Base-by-base conservation (phyloP, 2,888 invertebrate genomes). In the Graphium colonna region DNA sequence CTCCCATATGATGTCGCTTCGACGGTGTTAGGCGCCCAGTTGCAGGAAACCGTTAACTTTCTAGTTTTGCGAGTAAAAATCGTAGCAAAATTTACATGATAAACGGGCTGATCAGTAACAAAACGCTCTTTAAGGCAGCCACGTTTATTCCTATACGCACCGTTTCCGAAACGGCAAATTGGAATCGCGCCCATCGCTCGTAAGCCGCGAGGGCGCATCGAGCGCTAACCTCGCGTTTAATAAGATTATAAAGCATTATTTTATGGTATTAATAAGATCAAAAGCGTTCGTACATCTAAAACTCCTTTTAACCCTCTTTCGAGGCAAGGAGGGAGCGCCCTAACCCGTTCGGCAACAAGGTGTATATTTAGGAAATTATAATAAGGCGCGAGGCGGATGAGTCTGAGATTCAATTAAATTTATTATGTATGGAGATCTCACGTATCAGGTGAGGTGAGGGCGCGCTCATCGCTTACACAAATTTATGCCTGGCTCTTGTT, bases 221-320 rank as follows among this genome's bases (percentile, higher is more conserved):
- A 88, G 90, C 90, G 90, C 91, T 92, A 92, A 92, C 92, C 92
- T 92, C 91, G 92, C 91, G 91, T 92, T 91, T 93, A 93, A 93
- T 93, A 92, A 92, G 93, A 93, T 93, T 93, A 93, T 91, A 91
- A 91, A 91, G 92, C 92, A 93, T 93, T 93, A 93, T 93, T 92
- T 93, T 92, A 92, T 91, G 91, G 92, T 90, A 93, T 92, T 93
- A 92, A 92, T 92, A 91, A 92, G 92, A 93, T 92, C 92, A 93
- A 92, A 92, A 92, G 92, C 92, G 92, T 91, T 91, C 90, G 80
- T 89, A 90, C 90, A 85, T 89, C 90, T 85, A 82, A 87, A 90
- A 89, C 88, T 90, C 90, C 90, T 88, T 87, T 88, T 89, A 90
- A 87, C 90, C 90, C 90, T 87, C 87, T 87, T 87, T 83, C 79